Percentiles rank a stretch among this genome's conserved stretches.
Evolutionary conservation across 1,140 invertebrate species (phyloP).

Genomic region (Caenorhabditis elegans): DNA sequence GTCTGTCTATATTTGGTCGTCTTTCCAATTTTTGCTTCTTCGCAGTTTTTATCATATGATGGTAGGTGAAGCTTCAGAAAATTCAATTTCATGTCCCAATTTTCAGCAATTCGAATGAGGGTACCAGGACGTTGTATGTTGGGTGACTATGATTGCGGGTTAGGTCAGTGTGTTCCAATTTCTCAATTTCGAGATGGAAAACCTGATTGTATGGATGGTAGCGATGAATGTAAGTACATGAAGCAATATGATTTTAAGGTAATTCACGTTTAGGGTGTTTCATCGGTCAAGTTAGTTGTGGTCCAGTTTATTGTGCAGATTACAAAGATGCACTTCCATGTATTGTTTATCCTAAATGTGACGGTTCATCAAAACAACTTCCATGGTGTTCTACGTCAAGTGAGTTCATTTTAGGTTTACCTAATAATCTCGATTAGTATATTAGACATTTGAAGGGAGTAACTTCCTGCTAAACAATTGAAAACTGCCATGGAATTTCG

Average conservation of each 20-base stretch:
- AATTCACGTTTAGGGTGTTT: constrained; percentile 39
- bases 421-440: too few species aligned
- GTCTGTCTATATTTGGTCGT: constrained; percentile 17
- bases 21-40: constrained; percentile 23
- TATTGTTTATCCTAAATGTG: constrained; percentile 43
- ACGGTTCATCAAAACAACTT: constrained; percentile 33
- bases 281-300: constrained; percentile 45
- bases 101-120: constrained; percentile 36
- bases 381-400: constrained; percentile 38
- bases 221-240: constrained; percentile 47
- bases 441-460: too few species aligned
- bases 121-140: constrained; percentile 43
- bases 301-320: constrained; percentile 31
- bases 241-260: not conserved
- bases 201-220: constrained; percentile 50
- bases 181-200: constrained; percentile 48
- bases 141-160: constrained; percentile 50
- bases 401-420: not conserved
- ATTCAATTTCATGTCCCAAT: not conserved
- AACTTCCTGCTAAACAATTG: too few species aligned
- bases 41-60: constrained; percentile 30
- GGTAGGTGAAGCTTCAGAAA: not conserved
- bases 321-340: constrained; percentile 32
- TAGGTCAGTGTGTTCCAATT: constrained; percentile 45
- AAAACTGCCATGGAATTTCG: too few species aligned